Evolutionary conservation across 2,113 vertebrate species (phyloP), one percentile per base, ranked within the genome.

Genomic region (Phocoena sinus): DNA sequence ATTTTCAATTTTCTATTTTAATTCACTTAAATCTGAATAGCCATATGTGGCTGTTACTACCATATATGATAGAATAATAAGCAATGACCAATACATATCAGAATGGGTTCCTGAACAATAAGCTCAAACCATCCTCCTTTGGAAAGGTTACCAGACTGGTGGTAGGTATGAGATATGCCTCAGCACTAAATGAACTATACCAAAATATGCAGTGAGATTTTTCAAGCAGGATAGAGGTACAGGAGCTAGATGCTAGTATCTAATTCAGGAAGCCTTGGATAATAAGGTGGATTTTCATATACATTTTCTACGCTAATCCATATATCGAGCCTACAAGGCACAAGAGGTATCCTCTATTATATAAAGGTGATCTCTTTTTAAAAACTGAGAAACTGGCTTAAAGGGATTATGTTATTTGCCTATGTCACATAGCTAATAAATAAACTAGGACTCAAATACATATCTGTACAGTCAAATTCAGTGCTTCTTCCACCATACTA

Each of bases 1-100:
- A 71, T 41, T 92, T 90, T 92, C 56, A 73, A 86, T 84, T 85
- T 86, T 89, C 73, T 33, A 74, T 90, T 86, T 89, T 93, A 91
- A 93, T 73, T 87, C 25, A 84, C 47, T 26, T 77, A 77, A 58
- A 68, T 77, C 47, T 95, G 74, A 90, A 80, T 65, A 95, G 33
- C 21, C 28, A 41, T 44, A 76, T 47, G 20, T 76, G 50, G 67
- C 31, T 83, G 5, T 83, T 94, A n/a, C n/a, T 91, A 83, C 18
- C 25, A 79, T 47, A 92, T 77, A 56, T 94, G 80, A 10, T 33
- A 92, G n/a, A 89, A 96, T 38, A 83, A 79, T 38, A 74, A 89
- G 58, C 41, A 77, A 67, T 77, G 20, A 77, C 38, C 38, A 77
- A 28, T 28, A 83, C 23, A 21, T n/a, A 89, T 60, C 33, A 41